Evolutionary conservation across 2,888 invertebrate species (phyloP).

Genomic region (Empis livida): DNA sequence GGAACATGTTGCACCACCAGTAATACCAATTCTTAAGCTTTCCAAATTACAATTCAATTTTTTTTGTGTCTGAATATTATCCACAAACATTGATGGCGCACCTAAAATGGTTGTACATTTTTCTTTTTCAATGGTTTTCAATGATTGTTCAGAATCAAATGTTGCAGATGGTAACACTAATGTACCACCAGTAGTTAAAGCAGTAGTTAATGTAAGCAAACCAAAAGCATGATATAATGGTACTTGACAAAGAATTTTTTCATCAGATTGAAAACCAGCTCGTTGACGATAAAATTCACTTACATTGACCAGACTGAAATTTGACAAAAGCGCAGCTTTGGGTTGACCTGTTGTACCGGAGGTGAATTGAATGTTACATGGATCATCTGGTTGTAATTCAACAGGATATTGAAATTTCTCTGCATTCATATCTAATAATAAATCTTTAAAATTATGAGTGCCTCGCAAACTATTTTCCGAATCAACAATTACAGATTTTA

Average conservation of each 20-base stretch:
- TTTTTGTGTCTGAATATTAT: conserved; percentile 46
- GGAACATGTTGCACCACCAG: conserved; percentile 62
- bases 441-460: conserved; percentile 34
- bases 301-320: conserved; percentile 66
- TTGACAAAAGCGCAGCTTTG: conserved; percentile 60
- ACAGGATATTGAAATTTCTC: conserved; percentile 13
- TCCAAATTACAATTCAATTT: conserved; percentile 37
- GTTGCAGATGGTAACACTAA: conserved; percentile 44
- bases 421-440: conserved; percentile 25
- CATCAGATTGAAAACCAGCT: conserved; percentile 16
- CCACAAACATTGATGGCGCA: conserved; percentile 79
- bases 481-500: conserved; percentile 46
- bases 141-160: conserved; percentile 47
- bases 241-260: conserved; percentile 44
- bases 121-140: conserved; percentile 52
- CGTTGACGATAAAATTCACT: conserved; percentile 47
- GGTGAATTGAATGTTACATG: conserved; percentile 70
- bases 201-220: conserved; percentile 46
- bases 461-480: conserved; percentile 38
- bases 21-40: conserved; percentile 43
- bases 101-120: conserved; percentile 61
- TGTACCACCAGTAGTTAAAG: conserved; percentile 46
- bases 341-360: conserved; percentile 69
- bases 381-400: conserved; percentile 48
- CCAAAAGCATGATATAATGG: conserved; percentile 79